Conservation (phyloP, 2,113 vertebrate genomes). For the Strix uralensis region DNA sequence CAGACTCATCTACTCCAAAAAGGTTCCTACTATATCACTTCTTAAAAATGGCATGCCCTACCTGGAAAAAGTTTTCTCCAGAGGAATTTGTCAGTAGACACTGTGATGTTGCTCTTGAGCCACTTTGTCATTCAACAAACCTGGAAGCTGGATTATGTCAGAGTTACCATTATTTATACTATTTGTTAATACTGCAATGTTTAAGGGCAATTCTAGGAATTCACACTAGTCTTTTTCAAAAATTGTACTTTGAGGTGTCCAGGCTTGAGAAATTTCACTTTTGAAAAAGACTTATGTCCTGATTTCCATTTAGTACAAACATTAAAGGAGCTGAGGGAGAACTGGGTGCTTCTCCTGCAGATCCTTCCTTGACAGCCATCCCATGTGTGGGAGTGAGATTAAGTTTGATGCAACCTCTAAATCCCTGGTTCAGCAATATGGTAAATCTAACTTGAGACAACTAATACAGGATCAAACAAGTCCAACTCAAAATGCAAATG, state of each 20-base stretch:
- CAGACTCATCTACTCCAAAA: neutral
- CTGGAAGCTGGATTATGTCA: neutral
- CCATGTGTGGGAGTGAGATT: neutral
- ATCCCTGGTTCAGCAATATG: neutral
- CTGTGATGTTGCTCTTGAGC: neutral
- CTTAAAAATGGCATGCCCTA: neutral
- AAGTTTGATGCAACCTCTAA: neutral
- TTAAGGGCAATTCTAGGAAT: neutral
- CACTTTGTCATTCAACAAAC: neutral
- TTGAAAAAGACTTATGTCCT: neutral
- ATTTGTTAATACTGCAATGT: neutral
- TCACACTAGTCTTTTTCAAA: neutral
- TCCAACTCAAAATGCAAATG: neutral
- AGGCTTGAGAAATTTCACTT: neutral
- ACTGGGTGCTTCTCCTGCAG: neutral
- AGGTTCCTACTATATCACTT: neutral
- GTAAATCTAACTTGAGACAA: neutral
- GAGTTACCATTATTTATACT: neutral
- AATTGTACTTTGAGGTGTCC: neutral
- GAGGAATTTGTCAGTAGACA: neutral
- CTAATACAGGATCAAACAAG: neutral
- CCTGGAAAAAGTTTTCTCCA: neutral
- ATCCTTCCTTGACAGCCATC: neutral
- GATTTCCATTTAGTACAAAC: neutral
- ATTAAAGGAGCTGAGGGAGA: neutral